A percentile compares a stretch with the other conserved stretches of the same genome.
Evolutionary conservation across 2,113 vertebrate species (phyloP).

Genomic region (Nicator chloris): DNA sequence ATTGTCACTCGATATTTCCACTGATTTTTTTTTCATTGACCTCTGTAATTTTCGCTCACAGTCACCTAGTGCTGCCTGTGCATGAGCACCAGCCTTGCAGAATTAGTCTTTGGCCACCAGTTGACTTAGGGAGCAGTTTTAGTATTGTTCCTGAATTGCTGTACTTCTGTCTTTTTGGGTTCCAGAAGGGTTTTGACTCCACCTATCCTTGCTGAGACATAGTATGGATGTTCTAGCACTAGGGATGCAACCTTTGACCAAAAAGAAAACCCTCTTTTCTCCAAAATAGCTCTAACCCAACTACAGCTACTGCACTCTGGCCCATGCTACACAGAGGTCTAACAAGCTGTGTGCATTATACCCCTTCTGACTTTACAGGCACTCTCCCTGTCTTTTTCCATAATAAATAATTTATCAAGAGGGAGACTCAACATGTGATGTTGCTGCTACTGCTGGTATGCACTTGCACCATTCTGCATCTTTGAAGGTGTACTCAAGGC

Average conservation of each 20-base stretch:
- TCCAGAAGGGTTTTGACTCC: background rate
- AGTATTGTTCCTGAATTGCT: accelerated
- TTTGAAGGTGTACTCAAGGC: background rate
- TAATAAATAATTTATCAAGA: background rate
- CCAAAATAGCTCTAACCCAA: background rate
- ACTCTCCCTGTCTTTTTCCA: background rate
- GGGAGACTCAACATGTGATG: background rate
- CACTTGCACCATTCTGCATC: background rate
- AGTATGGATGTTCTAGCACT: background rate
- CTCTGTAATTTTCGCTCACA: background rate
- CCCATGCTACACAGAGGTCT: background rate
- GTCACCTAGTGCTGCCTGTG: background rate
- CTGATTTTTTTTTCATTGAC: background rate
- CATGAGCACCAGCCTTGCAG: background rate
- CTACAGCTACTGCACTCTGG: background rate
- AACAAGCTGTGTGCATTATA: background rate
- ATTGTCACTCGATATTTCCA: background rate
- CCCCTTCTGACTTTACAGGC: background rate
- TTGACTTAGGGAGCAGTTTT: background rate
- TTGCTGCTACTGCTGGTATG: background rate
- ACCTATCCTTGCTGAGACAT: background rate
- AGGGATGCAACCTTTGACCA: background rate
- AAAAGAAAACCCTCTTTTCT: background rate
- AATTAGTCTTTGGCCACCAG: background rate
- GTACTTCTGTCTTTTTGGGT: background rate